Evolutionary conservation across 1,140 invertebrate species (phyloP), one percentile per base, ranked within the genome.

Genomic region (Hetaerina americana): DNA sequence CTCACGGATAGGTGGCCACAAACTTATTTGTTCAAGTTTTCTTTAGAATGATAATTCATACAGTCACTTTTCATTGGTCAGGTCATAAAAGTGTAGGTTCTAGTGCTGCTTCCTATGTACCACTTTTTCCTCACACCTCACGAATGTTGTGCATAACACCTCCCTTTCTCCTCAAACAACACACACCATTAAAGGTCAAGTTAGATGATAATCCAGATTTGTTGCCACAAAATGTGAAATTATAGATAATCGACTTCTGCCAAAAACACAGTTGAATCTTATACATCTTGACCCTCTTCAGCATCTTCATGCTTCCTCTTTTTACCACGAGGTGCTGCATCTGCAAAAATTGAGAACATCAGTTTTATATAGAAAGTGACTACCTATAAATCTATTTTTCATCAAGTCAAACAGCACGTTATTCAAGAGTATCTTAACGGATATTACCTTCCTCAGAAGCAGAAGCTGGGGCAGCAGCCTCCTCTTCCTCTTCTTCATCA

Each of bases 11-110:
- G 22, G 22, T 57, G 40, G 40, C 40, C 40, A 57, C 40, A 57
- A n/a, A 57, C 40, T 57, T n/a, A 57, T 57, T 57, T 57, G 40
- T 57, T n/a, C 40, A 57, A 3, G 22, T 57, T 57, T 57, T 10
- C 40, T 57, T 57, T 57, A 57, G 40, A 57, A 57, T 57, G 40
- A 57, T 57, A 57, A n/a, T 57, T 57, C 40, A 57, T 57, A 57
- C 40, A 57, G 15, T 57, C 40, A 57, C 40, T 57, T 57, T 57
- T 57, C 22, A 57, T 57, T 57, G 40, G 40, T 57, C 40, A 57
- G 40, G 40, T 57, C 40, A 57, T 18, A 57, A n/a, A 57, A 18
- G 15, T 57, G 40, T n/a, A 57, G 40, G 22, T 12, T n/a, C 40
- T 57, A 57, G 40, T 57, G 40, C 40, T 57, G 40, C 22, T 57